Evolutionary conservation across 2,888 invertebrate genomes (phyloP), one percentile per base, ranked within the genome.

Genomic region (Anoplius nigerrimus): DNA sequence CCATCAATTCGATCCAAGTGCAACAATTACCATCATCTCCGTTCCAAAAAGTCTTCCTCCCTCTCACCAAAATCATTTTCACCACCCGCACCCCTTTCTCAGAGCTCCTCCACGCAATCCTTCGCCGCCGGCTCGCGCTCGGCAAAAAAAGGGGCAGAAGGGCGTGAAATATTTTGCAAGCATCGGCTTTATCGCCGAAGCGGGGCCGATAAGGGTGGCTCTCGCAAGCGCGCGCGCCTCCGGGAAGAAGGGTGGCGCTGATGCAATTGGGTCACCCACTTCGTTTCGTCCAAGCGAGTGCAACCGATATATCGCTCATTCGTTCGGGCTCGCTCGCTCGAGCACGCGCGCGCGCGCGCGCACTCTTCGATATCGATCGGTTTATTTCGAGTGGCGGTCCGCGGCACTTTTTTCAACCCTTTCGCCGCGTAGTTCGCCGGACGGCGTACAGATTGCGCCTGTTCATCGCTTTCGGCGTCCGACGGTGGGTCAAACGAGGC

Each of bases 391-490:
- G 62, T 51, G 66, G 75, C 76, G 76, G 75, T 34, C 81, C 78
- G 69, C 66, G 72, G 34, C 34, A 76, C 72, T 75, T 77, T 74
- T 72, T 79, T 80, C 82, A 88, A 87, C 88, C 86, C 87, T 86
- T 87, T 86, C 82, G 81, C 52, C 70, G 64, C 34, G 63, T 82
- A 81, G 86, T 88, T 88, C 87, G 61, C 16, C 34, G 46, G 11
- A 55, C 62, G 53, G 51, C 65, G 60, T 80, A 84, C 76, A 88
- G 88, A 79, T 88, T 78, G 87, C 88, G 87, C 88, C 85, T 83
- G 34, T 34, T 34, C 8, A 6, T 13, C 34, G 85, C 62, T 79
- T 83, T 75, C 81, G 81, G 84, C 87, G 82, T 1, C 48, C 79
- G 72, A 56, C 72, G 62, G 66, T 71, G 72, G 85, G 85, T 86